Conservation (phyloP, 2,113 vertebrate genomes). For the Columba janthina region DNA sequence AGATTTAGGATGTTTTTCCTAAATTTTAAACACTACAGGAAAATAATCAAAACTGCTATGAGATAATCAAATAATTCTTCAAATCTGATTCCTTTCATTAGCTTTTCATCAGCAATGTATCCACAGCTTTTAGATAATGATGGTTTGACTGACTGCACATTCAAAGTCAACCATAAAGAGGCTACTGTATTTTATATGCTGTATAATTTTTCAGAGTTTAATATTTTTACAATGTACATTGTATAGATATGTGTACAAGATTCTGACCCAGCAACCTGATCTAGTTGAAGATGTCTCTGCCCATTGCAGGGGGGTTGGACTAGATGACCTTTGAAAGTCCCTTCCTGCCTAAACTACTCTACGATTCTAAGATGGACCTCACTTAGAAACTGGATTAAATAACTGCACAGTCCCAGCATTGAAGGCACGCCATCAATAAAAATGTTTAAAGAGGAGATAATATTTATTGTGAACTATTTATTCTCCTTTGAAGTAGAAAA, state of each 20-base stretch:
- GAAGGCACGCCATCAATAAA: neutral
- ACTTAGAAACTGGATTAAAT: neutral
- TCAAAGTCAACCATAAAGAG: neutral
- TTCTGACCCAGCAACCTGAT: no score
- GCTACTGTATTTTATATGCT: neutral
- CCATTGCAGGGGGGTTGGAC: no score
- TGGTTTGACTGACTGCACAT: neutral
- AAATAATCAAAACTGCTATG: neutral
- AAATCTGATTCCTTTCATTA: neutral
- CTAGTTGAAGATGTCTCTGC: no score
- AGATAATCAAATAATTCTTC: neutral
- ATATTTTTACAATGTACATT: neutral
- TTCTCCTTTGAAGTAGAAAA: conserved; percentile 14
- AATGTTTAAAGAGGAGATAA: neutral
- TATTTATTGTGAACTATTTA: conserved; percentile 27
- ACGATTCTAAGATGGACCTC: neutral
- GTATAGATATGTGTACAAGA: neutral
- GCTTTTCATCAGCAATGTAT: neutral
- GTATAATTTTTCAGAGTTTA: neutral
- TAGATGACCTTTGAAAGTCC: no score
- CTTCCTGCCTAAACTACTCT: no score
- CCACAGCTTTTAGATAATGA: neutral
- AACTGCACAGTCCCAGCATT: neutral
- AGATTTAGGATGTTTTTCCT: neutral
- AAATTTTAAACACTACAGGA: neutral